Conservation (phyloP, 1,140 invertebrate species). For the Sarcophaga bullata region DNA sequence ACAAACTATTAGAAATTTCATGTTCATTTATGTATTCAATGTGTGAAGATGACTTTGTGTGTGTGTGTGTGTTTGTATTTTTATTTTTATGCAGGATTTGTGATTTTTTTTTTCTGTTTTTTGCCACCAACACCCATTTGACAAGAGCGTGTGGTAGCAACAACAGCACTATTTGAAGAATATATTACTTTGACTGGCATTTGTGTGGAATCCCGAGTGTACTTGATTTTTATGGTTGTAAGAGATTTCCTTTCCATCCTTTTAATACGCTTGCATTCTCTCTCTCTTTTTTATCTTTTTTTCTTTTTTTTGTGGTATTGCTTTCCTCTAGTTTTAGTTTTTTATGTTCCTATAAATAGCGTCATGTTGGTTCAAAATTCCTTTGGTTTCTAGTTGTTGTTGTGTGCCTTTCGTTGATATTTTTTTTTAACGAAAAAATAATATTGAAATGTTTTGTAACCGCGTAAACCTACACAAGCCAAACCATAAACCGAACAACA, state of each 20-base stretch:
- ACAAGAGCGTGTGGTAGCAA: background rate
- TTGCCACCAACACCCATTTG: background rate
- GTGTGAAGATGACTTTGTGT: background rate
- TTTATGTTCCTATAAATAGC: background rate
- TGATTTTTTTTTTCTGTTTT: no score
- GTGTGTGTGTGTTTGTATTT: background rate
- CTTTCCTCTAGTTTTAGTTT: background rate
- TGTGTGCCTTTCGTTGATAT: background rate
- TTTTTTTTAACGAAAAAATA: background rate
- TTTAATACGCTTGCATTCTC: no score
- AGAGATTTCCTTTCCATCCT: background rate
- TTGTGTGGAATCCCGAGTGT: no score
- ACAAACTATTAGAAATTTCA: no score
- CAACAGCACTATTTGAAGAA: no score
- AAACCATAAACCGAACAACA: background rate
- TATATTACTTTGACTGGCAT: no score
- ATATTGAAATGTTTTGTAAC: conserved; percentile 35
- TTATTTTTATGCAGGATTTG: background rate
- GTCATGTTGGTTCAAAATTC: background rate
- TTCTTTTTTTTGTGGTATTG: conserved; percentile 16
- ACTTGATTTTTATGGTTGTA: no score
- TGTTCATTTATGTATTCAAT: no score
- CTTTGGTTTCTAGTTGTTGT: background rate
- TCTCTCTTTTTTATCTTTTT: no score
- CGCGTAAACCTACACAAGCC: conserved; percentile 17